Conservation (phyloP, 2,888 invertebrate genomes). For the Pyrocoelia pectoralis region DNA sequence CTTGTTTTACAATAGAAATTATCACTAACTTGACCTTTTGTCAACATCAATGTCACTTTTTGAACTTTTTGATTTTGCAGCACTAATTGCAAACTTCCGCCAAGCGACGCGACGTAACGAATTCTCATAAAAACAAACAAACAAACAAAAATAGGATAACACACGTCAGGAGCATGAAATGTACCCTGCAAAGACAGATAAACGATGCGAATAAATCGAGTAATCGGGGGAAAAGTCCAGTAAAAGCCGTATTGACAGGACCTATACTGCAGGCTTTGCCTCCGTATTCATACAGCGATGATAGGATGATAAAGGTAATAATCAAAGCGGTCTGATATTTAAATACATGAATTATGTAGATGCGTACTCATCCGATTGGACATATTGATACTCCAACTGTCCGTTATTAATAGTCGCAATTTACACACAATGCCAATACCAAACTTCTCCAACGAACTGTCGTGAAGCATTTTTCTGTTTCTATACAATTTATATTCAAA, state of each 20-base stretch:
- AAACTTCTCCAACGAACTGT: slow-evolving; percentile 43
- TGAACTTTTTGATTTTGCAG: not conserved
- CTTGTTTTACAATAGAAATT: slow-evolving; percentile 28
- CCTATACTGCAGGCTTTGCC: slow-evolving; percentile 39
- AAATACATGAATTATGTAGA: slow-evolving; percentile 62
- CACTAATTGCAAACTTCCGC: not conserved
- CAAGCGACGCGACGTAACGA: slow-evolving; percentile 6
- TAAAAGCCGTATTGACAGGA: slow-evolving; percentile 39
- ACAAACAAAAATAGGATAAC: slow-evolving; percentile 36
- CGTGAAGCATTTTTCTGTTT: slow-evolving; percentile 49
- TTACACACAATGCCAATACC: slow-evolving; percentile 59
- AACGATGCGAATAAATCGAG: slow-evolving; percentile 46
- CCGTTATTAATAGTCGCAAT: slow-evolving; percentile 61
- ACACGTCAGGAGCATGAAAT: slow-evolving; percentile 40
- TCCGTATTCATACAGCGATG: slow-evolving; percentile 47
- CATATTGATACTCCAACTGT: slow-evolving; percentile 60
- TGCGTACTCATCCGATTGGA: slow-evolving; percentile 60
- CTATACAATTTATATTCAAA: slow-evolving; percentile 60
- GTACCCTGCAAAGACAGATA: slow-evolving; percentile 41
- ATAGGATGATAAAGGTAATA: slow-evolving; percentile 59
- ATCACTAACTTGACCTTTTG: slow-evolving; percentile 12
- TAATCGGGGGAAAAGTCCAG: slow-evolving; percentile 41
- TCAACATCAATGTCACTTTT: not conserved
- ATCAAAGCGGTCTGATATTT: slow-evolving; percentile 58
- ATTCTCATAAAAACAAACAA: slow-evolving; percentile 23